A percentile compares a stretch with the other conserved stretches of the same genome.
These are phyloP conservation scores for Dynastes hyllus DNA, from an alignment of 2,888 invertebrate genomes.

Conservation along the genomic window DNA sequence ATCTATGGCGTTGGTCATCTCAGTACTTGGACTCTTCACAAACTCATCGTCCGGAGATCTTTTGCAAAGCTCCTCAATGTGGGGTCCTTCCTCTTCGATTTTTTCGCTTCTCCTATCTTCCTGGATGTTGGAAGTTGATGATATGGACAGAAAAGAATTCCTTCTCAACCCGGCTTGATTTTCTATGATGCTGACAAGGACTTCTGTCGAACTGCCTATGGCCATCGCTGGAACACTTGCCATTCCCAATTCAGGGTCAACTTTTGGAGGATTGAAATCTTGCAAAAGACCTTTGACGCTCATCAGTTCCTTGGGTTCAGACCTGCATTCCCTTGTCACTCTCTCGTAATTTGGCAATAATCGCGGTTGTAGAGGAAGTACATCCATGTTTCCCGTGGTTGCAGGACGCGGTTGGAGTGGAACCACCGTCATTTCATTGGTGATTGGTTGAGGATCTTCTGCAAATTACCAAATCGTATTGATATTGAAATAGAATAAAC, in stretches of 20 bases:
- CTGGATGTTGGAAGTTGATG: slow-evolving; percentile 53
- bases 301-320: slow-evolving; percentile 68
- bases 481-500: no score
- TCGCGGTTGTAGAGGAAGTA: slow-evolving; percentile 83
- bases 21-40: slow-evolving; percentile 66
- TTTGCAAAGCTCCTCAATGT: slow-evolving; percentile 48
- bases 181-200: slow-evolving; percentile 67
- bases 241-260: slow-evolving; percentile 62
- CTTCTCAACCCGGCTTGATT: slow-evolving; percentile 64
- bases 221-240: slow-evolving; percentile 66
- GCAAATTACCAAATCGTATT: background rate
- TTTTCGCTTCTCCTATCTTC: slow-evolving; percentile 38
- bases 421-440: slow-evolving; percentile 73
- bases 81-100: slow-evolving; percentile 24
- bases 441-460: slow-evolving; percentile 57
- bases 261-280: slow-evolving; percentile 56
- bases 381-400: slow-evolving; percentile 80
- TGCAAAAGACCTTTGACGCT: slow-evolving; percentile 52
- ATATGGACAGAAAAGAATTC: slow-evolving; percentile 61
- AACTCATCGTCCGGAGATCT: slow-evolving; percentile 62
- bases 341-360: slow-evolving; percentile 76
- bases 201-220: slow-evolving; percentile 67
- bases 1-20: slow-evolving; percentile 63
- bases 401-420: slow-evolving; percentile 82
- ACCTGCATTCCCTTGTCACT: slow-evolving; percentile 73